These are phyloP conservation scores for Abrostola tripartita DNA, from an alignment of 2,888 invertebrate genomes.

Conservation along the genomic window DNA sequence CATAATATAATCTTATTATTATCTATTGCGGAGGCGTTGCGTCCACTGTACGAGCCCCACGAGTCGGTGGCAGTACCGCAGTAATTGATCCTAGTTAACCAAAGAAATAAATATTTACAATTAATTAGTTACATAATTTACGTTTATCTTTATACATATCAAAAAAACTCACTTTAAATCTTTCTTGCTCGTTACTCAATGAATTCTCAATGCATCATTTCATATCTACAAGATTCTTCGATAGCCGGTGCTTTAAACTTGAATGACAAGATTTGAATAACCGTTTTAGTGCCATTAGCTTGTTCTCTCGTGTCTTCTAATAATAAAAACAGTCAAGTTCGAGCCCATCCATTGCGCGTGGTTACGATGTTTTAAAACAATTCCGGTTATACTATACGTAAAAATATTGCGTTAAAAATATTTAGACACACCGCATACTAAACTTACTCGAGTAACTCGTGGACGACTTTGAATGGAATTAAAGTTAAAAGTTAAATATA, in stretches of 20 bases:
- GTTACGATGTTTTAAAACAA: conserved; percentile 41
- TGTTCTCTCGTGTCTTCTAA: conserved; percentile 40
- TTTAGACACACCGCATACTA: conserved; percentile 11
- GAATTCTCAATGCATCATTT: conserved; percentile 39
- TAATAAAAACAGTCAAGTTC: conserved; percentile 44
- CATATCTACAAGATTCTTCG: conserved; percentile 24
- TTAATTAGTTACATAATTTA: background rate
- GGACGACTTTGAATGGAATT: background rate
- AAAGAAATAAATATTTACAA: background rate
- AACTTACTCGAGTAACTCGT: too few species aligned
- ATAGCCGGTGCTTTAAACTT: conserved; percentile 34
- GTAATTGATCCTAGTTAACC: too few species aligned
- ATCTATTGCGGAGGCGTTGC: too few species aligned
- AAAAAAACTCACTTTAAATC: conserved; percentile 7
- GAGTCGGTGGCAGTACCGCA: too few species aligned
- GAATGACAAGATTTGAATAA: conserved; percentile 52
- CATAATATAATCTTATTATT: too few species aligned
- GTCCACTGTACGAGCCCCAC: too few species aligned
- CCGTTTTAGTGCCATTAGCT: conserved; percentile 47
- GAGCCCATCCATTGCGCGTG: conserved; percentile 22
- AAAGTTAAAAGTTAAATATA: background rate
- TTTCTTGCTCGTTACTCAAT: conserved; percentile 24
- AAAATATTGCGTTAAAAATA: conserved; percentile 42
- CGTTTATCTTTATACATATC: conserved; percentile 4
- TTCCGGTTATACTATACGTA: conserved; percentile 46